Evolutionary conservation across 2,113 vertebrate genomes (phyloP), one percentile per base, ranked within the genome.

Genomic region (Tautogolabrus adspersus): DNA sequence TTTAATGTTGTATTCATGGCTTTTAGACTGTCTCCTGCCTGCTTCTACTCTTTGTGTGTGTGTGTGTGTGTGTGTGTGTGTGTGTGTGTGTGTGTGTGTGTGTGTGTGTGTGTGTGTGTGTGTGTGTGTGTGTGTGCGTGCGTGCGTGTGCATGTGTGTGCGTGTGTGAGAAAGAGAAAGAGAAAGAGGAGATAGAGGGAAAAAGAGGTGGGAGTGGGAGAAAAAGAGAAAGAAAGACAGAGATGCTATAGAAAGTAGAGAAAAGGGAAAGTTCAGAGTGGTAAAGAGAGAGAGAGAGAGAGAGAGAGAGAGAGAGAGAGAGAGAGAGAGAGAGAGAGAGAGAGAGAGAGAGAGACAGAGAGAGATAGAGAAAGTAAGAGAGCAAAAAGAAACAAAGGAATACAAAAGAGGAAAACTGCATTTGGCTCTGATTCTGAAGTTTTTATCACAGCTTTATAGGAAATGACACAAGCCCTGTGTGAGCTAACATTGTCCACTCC

Each of bases 401-500:
- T 8, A 49, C 5, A 7, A 18, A 7, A 8, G 47, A 49, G 38
- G 11, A 37, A 46, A 1, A 22, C 61, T 10, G 23, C 21, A 30
- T 59, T 52, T 86, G 81, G 49, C 76, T 2, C 21, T 16, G 47
- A 74, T 42, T 73, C 57, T 73, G 23, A 59, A 40, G 66, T 77
- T 75, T 4, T 74, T 37, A 30, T 74, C 30, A 72, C 68, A 40
- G 10, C 37, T 38, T 56, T 62, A 30, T 56, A 67, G 64, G 77
- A 89, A 86, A 84, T 87, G 55, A 83, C 78, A 84, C 70, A 81
- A 60, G 46, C 49, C 0, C 66, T 19, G 26, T 57, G 55, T 61
- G 70, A 75, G 65, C n/a, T 61, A 60, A 69, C 46, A 16, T 15
- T 38, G 52, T 66, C 38, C 40, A 59, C 57, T 49, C 9, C 38